phyloP scores from a whole-genome alignment of 2,797 vertebrate genomes.

The Enteromius trimaculatus region DNA sequence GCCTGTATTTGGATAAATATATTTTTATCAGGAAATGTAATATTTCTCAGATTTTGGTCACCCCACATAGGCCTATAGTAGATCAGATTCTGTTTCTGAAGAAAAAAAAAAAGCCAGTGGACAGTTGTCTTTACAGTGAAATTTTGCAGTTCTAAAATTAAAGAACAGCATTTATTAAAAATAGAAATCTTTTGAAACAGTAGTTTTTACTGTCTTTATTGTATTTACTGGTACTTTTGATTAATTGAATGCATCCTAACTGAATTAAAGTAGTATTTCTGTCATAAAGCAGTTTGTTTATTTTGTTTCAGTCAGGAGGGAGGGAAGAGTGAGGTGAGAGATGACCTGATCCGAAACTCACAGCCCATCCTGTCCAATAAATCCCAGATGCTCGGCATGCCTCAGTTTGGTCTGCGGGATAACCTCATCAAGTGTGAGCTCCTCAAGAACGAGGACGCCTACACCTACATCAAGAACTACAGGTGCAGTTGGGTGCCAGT shows the following conservation, averaged over 20 bases:
- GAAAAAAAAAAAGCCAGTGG: background rate
- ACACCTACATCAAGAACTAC: constrained; percentile 86
- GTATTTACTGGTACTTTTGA: background rate
- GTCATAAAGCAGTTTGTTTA: background rate
- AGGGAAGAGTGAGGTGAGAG: constrained; percentile 76
- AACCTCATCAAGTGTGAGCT: constrained; percentile 90
- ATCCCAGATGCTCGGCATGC: constrained; percentile 84
- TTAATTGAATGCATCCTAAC: background rate
- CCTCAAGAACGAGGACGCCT: constrained; percentile 85
- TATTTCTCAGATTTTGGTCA: background rate
- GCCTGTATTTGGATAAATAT: no score
- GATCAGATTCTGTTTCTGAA: background rate
- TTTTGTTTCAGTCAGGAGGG: constrained; percentile 75
- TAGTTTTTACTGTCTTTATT: no score
- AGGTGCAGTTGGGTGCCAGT: constrained; percentile 68
- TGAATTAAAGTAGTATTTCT: background rate
- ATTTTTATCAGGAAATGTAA: no score
- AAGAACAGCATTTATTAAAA: background rate
- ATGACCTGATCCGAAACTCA: constrained; percentile 83
- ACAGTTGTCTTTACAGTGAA: background rate
- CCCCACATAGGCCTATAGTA: no score
- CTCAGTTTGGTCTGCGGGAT: constrained; percentile 88
- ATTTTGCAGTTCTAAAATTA: background rate
- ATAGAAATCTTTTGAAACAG: background rate
- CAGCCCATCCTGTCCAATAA: constrained; percentile 81